Base-by-base conservation (phyloP, 1,140 invertebrate species). In the Triops cancriformis region DNA sequence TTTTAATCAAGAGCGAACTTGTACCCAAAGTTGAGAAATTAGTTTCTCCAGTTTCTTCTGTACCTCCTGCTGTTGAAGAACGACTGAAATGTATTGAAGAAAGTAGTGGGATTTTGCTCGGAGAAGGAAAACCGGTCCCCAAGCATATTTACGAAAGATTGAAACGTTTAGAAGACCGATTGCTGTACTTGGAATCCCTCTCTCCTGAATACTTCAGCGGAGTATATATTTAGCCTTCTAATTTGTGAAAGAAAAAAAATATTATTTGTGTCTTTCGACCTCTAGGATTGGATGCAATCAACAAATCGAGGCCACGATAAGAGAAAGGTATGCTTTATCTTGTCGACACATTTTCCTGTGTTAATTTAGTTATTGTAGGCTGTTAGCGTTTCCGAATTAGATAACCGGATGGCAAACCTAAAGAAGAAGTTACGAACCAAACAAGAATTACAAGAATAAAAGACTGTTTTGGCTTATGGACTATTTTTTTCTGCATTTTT, bases 181-280 rank as follows among this genome's bases (percentile, higher is more conserved):
- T 92, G 79, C 82, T 91, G 41, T 85, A 87, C 80, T 83, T 92
- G 26, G 91, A 92, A 85, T 87, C 90, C 26, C 82, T 90, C 80
- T 92, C 90, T 26, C 91, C 91, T 0, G 91, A 92, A 83, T 92
- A 92, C 80, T 87, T 87, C 77, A 84, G 87, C 51, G 41, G 51
- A 23, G 51, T 72, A 42, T 31, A 41, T 2, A n/a, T 1, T 0
- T 7, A 43, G 23, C 18, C 2, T 43, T 51, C 12, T 45, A 9
- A 76, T 4, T 37, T 2, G 31, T 37, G 7, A 26, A 23, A 12
- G 9, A 23, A 9, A 76, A 12, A 10, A 64, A 9, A 14, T 64
- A n/a, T 14, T 23, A 12, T n/a, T n/a, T 23, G 14, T 4, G 23
- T 23, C 23, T 64, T n/a, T 64, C 18, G 0, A 64, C 23, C 51